Evolutionary conservation across 2,113 vertebrate species (phyloP).

Genomic region (Nothoprocta pentlandii): DNA sequence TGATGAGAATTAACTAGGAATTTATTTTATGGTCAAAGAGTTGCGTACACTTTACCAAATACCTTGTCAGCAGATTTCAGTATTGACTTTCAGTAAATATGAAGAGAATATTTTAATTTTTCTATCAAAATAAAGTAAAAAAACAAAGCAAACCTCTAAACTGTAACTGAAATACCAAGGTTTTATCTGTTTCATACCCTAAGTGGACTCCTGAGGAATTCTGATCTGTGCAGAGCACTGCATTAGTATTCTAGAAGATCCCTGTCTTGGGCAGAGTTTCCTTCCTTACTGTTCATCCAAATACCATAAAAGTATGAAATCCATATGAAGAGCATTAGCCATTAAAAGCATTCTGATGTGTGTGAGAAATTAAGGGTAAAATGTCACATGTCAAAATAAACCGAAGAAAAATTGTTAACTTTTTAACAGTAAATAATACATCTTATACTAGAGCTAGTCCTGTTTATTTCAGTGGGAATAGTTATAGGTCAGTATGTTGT

Average conservation of each 20-base stretch:
- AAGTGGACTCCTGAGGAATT: neutral
- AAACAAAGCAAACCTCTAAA: neutral
- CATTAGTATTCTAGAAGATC: neutral
- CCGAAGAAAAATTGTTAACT: neutral
- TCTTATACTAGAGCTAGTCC: neutral
- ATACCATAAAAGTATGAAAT: neutral
- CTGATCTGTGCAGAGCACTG: neutral
- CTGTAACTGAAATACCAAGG: neutral
- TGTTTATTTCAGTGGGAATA: neutral
- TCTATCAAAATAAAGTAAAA: neutral
- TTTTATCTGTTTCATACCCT: neutral
- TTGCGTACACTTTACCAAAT: neutral
- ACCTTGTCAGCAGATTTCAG: neutral
- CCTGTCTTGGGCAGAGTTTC: neutral
- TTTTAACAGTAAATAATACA: neutral
- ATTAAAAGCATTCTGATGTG: neutral
- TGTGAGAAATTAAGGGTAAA: neutral
- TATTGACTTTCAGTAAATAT: neutral
- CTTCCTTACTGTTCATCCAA: neutral
- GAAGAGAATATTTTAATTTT: neutral
- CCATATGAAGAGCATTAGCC: neutral
- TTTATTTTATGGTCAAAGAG: neutral
- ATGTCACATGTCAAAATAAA: neutral
- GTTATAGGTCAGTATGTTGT: neutral
- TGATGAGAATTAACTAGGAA: neutral